Base-by-base conservation (phyloP, 2,888 invertebrate species). In the Lasioglossum vierecki region DNA sequence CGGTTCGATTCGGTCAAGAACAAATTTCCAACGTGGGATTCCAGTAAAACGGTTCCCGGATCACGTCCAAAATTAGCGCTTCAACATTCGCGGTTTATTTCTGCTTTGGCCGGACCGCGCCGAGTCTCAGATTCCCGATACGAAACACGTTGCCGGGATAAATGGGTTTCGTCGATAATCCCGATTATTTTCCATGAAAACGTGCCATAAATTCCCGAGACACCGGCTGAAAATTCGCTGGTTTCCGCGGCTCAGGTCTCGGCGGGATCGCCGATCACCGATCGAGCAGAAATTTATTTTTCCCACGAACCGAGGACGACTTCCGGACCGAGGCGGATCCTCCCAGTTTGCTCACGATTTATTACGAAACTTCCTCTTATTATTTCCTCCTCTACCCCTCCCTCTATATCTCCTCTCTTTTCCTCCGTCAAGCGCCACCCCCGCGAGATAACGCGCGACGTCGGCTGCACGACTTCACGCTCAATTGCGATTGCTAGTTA, bases 331-430 rank as follows among this genome's bases (percentile, higher is more conserved):
- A 68, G 79, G 81, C 84, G 83, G 85, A 87, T 83, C 76, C 53
- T 53, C 9, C 53, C 53, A 53, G 53, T 53, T 53, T 53, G 53
- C 60, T 60, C 60, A 26, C 85, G 86, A 91, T 90, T 89, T 89
- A 89, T 90, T 84, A 82, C 88, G 80, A 88, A 90, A 89, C 91
- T 90, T 88, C 83, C 80, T 83, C 85, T 88, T 90, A 88, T 89
- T 91, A 86, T 85, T 86, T 86, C 75, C 80, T 74, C 46, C 73
- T 74, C 68, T n/a, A 0, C 11, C 60, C 9, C 1, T 60, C 53
- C 53, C 53, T 6, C 22, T 8, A 9, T 4, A 11, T 76, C 70
- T 71, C 57, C 26, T 9, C 60, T 13, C 2, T 57, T 77, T 75
- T 68, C 71, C 74, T 41, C 18, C 39, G 44, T 15, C 44, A 53